These are phyloP conservation scores for Oxyruncus cristatus DNA, from an alignment of 2,113 vertebrate genomes.

Conservation along the genomic window DNA sequence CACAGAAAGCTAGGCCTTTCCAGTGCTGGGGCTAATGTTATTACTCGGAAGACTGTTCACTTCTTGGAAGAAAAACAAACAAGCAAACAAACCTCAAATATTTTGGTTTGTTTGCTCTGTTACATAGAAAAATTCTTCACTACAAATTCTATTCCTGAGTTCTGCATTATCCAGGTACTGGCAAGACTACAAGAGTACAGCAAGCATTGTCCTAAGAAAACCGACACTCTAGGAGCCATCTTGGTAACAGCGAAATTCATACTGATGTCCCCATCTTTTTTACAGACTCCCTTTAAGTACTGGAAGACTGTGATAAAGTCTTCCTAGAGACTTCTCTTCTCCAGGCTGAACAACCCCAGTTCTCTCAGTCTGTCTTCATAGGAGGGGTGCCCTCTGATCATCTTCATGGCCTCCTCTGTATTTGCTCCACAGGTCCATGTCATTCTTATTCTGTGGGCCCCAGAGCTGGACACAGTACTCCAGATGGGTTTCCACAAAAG, in stretches of 20 bases:
- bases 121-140: neutral
- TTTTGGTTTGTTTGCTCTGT: neutral
- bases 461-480: neutral
- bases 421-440: neutral
- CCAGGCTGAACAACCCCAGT: neutral
- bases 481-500: accelerated
- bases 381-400: no score
- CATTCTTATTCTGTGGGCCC: neutral
- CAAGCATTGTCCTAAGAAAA: neutral
- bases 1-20: neutral
- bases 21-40: neutral
- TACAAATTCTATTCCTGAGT: neutral
- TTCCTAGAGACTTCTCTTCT: neutral
- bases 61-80: neutral
- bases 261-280: accelerated
- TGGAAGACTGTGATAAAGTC: neutral
- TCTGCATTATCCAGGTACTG: neutral
- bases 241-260: neutral
- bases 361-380: neutral
- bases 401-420: neutral
- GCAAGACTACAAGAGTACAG: neutral
- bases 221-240: neutral
- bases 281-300: neutral
- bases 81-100: neutral
- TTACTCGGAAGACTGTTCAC: neutral